Conservation (phyloP, 1,140 invertebrate species). For the Thalassaphorura encarpata region DNA sequence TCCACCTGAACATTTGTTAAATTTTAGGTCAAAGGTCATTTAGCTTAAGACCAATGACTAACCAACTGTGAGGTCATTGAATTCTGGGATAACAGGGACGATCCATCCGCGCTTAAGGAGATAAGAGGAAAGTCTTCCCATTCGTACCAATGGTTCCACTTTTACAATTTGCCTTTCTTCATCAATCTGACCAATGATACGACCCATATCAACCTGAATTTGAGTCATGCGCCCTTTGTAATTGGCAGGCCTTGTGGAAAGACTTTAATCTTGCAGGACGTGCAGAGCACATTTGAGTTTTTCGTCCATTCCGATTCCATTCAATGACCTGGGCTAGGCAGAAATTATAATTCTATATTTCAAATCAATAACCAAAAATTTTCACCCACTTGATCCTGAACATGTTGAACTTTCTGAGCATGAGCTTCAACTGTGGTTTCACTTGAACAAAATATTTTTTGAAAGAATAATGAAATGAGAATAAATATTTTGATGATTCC, state of each 20-base stretch:
- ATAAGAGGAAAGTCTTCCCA: background rate
- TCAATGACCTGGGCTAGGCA: background rate
- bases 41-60: background rate
- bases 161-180: background rate
- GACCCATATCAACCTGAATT: background rate
- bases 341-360: too few species aligned
- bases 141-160: background rate
- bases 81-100: constrained; percentile 1
- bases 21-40: background rate
- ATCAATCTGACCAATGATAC: background rate
- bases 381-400: background rate
- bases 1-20: constrained; percentile 4
- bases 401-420: background rate
- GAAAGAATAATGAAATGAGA: background rate
- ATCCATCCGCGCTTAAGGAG: background rate
- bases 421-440: background rate
- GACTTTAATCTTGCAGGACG: background rate
- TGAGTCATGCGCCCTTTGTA: background rate
- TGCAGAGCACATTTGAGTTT: constrained; percentile 7
- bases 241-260: background rate
- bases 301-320: constrained; percentile 2
- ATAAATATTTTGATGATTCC: background rate
- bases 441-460: background rate
- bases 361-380: too few species aligned
- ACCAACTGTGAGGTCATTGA: background rate